phyloP scores from a whole-genome alignment of 1,140 invertebrate genomes.

The Teleogryllus occipitalis region DNA sequence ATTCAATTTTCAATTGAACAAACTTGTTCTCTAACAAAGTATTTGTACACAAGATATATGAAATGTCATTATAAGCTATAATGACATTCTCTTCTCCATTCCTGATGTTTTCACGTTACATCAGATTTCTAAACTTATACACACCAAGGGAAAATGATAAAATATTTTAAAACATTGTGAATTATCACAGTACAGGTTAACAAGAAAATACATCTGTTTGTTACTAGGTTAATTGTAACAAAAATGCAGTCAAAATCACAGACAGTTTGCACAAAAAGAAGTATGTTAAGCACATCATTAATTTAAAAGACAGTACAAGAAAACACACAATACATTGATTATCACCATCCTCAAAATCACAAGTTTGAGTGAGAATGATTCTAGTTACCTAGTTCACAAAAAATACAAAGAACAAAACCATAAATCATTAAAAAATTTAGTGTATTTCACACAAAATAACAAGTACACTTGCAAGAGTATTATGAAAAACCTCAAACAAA shows the following conservation, averaged over 20 bases:
- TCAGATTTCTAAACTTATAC: neutral
- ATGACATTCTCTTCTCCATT: neutral
- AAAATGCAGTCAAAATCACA: slow-evolving; percentile 1
- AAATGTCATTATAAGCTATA: neutral
- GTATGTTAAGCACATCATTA: neutral
- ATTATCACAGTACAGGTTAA: neutral
- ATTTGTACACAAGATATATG: neutral
- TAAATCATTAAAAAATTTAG: too few relatives aligned
- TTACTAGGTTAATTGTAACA: slow-evolving; percentile 2
- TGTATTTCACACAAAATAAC: too few relatives aligned
- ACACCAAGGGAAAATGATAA: neutral
- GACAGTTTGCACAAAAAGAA: neutral
- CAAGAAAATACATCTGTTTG: neutral
- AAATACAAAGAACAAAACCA: too few relatives aligned
- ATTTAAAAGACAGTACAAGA: neutral
- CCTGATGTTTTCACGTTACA: neutral
- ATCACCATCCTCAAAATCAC: too few relatives aligned
- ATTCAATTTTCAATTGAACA: neutral
- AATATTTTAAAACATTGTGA: neutral
- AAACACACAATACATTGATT: neutral
- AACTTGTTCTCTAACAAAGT: neutral
- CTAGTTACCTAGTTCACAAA: too few relatives aligned
- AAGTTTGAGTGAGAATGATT: too few relatives aligned
- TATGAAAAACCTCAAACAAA: too few relatives aligned
- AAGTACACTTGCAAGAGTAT: too few relatives aligned